A percentile compares a stretch with the other conserved stretches of the same genome.
Evolutionary conservation across 1,140 invertebrate genomes (phyloP).

Genomic region (Drosophila ananassae): DNA sequence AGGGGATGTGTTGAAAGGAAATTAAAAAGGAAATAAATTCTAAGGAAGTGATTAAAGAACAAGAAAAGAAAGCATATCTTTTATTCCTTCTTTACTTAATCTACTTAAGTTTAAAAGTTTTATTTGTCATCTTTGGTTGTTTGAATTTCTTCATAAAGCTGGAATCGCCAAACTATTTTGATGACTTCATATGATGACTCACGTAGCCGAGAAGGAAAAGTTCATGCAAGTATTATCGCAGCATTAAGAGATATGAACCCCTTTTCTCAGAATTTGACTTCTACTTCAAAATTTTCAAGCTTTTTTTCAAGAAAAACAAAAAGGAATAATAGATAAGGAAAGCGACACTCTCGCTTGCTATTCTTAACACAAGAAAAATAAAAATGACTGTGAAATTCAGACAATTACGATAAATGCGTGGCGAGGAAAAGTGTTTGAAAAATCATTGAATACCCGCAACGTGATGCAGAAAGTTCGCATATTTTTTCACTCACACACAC

Average conservation of each 20-base stretch:
- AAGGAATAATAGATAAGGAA: slow-evolving; percentile 22
- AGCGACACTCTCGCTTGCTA: slow-evolving; percentile 11
- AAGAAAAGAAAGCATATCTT: no score
- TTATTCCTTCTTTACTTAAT: neutral
- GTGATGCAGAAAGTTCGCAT: slow-evolving; percentile 66
- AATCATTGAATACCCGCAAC: slow-evolving; percentile 79
- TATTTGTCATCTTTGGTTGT: neutral
- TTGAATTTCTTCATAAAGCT: neutral
- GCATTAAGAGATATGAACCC: slow-evolving; percentile 35
- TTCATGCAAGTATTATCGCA: slow-evolving; percentile 37
- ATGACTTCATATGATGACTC: slow-evolving; percentile 32
- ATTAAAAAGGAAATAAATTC: slow-evolving; percentile 8
- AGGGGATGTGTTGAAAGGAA: neutral
- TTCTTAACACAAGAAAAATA: slow-evolving; percentile 1
- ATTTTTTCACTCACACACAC: slow-evolving; percentile 52
- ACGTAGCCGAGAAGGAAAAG: slow-evolving; percentile 35
- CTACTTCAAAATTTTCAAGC: slow-evolving; percentile 21
- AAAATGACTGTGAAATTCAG: slow-evolving; percentile 51
- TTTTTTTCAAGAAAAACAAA: slow-evolving; percentile 38
- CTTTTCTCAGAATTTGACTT: slow-evolving; percentile 1
- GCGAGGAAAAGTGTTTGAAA: slow-evolving; percentile 34
- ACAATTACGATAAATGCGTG: slow-evolving; percentile 73
- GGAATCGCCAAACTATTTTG: slow-evolving; percentile 6
- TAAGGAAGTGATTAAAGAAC: no score
- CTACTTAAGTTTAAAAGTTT: neutral